phyloP scores from a whole-genome alignment of 2,797 vertebrate species.

The Oreortyx pictus region DNA sequence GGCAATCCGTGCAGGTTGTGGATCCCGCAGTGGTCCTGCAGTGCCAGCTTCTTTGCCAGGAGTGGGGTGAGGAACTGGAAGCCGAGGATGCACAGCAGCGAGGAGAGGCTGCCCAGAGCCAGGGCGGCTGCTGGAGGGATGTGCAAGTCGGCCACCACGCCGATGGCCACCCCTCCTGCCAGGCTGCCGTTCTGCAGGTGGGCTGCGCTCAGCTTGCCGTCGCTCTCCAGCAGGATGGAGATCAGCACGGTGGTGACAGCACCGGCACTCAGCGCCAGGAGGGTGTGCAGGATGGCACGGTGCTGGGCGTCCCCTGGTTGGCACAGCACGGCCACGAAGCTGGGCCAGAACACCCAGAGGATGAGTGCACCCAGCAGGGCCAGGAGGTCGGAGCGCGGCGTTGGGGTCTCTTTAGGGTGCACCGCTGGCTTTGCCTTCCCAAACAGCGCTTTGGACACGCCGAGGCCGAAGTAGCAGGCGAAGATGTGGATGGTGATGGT shows the following conservation, averaged over 20 bases:
- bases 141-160: constrained; percentile 85
- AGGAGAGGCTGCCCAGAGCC: constrained; percentile 82
- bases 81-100: constrained; percentile 83
- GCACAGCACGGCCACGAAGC: constrained; percentile 85
- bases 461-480: constrained; percentile 89
- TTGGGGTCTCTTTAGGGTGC: constrained; percentile 82
- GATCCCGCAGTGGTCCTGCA: constrained; percentile 89
- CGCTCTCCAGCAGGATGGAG: constrained; percentile 84
- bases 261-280: constrained; percentile 84
- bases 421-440: constrained; percentile 59
- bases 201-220: constrained; percentile 81
- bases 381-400: constrained; percentile 82
- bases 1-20: constrained; percentile 89
- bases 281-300: constrained; percentile 86
- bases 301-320: constrained; percentile 84
- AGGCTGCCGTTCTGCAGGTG: constrained; percentile 89
- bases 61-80: constrained; percentile 86
- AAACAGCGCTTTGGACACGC: constrained; percentile 84
- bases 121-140: constrained; percentile 81
- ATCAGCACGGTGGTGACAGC: constrained; percentile 83
- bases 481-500: constrained; percentile 89
- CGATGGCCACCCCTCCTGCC: constrained; percentile 86
- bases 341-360: constrained; percentile 93
- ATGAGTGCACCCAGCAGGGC: constrained; percentile 85
- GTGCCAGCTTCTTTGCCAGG: constrained; percentile 66